Evolutionary conservation across 37 sponge, comb jelly and placozoan species (phyloP).

Genomic region (Chondrilla cf. caribensis): DNA sequence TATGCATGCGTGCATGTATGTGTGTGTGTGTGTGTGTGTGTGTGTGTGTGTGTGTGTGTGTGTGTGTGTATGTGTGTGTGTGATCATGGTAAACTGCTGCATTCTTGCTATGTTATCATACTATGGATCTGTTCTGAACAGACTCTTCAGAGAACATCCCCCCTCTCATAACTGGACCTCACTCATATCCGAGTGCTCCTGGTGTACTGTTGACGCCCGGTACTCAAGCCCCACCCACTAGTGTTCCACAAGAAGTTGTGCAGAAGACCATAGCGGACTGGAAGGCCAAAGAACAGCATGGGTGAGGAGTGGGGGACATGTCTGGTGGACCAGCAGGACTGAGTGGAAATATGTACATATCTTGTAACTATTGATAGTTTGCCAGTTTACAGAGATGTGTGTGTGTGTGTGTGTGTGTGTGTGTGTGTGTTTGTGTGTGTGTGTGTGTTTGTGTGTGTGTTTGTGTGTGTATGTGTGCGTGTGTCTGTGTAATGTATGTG

Average conservation of each 20-base stretch:
- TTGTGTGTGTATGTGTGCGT: no score
- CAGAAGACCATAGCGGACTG: conserved; percentile 35
- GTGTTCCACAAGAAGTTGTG: conserved; percentile 25
- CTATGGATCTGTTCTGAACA: not conserved
- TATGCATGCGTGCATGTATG: conserved; percentile 7
- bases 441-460: no score
- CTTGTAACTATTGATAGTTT: no score
- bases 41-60: conserved; percentile 16
- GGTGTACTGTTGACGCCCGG: conserved; percentile 36
- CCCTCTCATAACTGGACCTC: conserved; percentile 52
- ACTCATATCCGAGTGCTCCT: conserved; percentile 69
- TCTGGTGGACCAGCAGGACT: no score
- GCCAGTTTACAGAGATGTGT: no score
- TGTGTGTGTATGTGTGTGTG: conserved; percentile 8
- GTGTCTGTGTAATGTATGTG: no score
- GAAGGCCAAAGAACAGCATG: conserved; percentile 6
- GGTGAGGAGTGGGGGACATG: conserved; percentile 10
- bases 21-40: conserved; percentile 28
- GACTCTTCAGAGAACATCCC: not conserved
- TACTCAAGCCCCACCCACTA: conserved; percentile 29
- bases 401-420: no score
- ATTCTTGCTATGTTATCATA: no score
- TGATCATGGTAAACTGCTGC: not conserved
- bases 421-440: no score
- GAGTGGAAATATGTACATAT: not conserved